Percentiles rank a stretch among this genome's conserved stretches.
Conservation (phyloP, 1,140 invertebrate genomes). For the Drosophila neocordata region DNA sequence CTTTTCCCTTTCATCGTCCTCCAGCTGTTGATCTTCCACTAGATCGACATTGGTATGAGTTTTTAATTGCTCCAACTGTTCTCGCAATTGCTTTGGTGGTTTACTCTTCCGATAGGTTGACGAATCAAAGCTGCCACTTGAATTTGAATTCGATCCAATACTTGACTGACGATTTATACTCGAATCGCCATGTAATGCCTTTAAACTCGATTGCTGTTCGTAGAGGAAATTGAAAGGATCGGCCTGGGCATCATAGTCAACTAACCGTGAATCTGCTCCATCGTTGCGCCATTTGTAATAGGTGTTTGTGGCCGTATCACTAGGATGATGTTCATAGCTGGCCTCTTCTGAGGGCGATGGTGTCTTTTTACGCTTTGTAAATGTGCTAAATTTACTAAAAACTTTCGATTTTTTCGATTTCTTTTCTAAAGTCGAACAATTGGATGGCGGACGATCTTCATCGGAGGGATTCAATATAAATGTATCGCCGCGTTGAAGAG, state of each 20-base stretch:
- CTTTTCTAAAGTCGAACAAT: slow-evolving; percentile 72
- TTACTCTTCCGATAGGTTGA: slow-evolving; percentile 75
- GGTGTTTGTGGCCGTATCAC: slow-evolving; percentile 76
- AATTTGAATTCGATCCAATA: slow-evolving; percentile 44
- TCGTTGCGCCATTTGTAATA: slow-evolving; percentile 80
- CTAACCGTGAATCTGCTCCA: slow-evolving; percentile 51
- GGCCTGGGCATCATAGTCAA: slow-evolving; percentile 74
- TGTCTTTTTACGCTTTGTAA: slow-evolving; percentile 77
- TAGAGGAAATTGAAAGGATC: slow-evolving; percentile 81
- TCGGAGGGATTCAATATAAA: slow-evolving; percentile 67
- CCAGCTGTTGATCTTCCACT: slow-evolving; percentile 51
- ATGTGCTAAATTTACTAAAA: slow-evolving; percentile 77
- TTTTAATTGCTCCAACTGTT: slow-evolving; percentile 75
- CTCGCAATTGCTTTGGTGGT: slow-evolving; percentile 61
- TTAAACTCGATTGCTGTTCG: slow-evolving; percentile 67
- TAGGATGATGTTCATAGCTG: slow-evolving; percentile 77
- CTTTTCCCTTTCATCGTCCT: slow-evolving; percentile 71
- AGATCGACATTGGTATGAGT: slow-evolving; percentile 67
- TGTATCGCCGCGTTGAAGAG: slow-evolving; percentile 72
- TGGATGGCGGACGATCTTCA: slow-evolving; percentile 46
- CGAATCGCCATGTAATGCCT: slow-evolving; percentile 23
- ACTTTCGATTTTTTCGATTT: slow-evolving; percentile 81
- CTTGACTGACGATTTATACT: slow-evolving; percentile 51
- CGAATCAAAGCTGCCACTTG: slow-evolving; percentile 70
- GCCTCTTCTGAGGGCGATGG: slow-evolving; percentile 60